A percentile compares a stretch with the other conserved stretches of the same genome.
Evolutionary conservation across 2,113 vertebrate genomes (phyloP).

Genomic region (Leptobrachium leishanense): DNA sequence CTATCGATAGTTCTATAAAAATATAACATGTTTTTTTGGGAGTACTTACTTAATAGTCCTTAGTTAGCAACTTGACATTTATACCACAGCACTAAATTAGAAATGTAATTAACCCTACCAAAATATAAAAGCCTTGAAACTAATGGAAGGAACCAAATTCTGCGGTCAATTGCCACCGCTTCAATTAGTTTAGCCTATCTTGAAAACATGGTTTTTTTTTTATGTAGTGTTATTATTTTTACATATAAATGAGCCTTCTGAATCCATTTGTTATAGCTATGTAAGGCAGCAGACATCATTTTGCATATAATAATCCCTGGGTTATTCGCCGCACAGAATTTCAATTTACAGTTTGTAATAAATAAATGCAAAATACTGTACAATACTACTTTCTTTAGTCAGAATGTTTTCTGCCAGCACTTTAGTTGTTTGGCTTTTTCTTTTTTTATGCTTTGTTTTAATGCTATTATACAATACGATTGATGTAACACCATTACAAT

Average conservation of each 20-base stretch:
- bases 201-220: conserved; percentile 15
- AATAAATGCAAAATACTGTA: neutral
- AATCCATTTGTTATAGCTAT: conserved; percentile 42
- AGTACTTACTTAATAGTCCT: neutral
- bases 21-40: no score
- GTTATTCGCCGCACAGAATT: conserved; percentile 18
- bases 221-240: conserved; percentile 15
- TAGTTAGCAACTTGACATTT: neutral
- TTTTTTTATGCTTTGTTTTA: neutral
- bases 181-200: conserved; percentile 37
- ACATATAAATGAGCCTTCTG: conserved; percentile 37
- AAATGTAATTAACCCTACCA: neutral
- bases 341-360: conserved; percentile 41
- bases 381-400: conserved; percentile 4
- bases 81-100: neutral
- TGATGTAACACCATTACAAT: neutral
- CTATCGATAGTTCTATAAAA: no score
- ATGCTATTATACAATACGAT: no score
- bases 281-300: conserved; percentile 8
- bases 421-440: neutral
- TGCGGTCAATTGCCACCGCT: conserved; percentile 24
- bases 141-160: conserved; percentile 5
- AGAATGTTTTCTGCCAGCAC: neutral
- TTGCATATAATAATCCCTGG: conserved; percentile 37
- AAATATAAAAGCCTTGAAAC: neutral